These are phyloP conservation scores for Andrena haemorrhoa DNA, from an alignment of 2,888 invertebrate genomes.

Conservation along the genomic window DNA sequence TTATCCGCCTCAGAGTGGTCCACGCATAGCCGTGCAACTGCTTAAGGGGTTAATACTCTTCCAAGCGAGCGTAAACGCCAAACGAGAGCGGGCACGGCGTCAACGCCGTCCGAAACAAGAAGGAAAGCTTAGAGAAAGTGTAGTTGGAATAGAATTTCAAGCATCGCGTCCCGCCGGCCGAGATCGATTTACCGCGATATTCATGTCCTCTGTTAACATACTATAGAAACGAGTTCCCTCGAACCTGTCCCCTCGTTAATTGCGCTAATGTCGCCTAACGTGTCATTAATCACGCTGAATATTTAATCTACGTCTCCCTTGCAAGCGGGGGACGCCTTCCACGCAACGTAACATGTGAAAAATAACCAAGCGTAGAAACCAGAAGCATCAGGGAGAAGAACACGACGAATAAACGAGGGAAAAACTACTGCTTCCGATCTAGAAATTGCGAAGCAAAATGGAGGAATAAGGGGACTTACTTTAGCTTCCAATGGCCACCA, in stretches of 20 bases:
- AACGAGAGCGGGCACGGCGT: not conserved
- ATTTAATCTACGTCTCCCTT: not conserved
- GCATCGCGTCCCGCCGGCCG: not conserved
- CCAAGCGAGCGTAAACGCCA: not conserved
- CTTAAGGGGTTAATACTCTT: not conserved
- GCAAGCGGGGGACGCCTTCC: not conserved
- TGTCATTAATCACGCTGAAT: slow-evolving; percentile 8
- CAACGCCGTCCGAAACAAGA: slow-evolving; percentile 12
- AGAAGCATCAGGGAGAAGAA: too few relatives aligned
- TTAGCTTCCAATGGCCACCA: not conserved
- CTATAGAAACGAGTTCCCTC: slow-evolving; percentile 7
- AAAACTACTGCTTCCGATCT: too few relatives aligned
- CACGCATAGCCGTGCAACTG: not conserved
- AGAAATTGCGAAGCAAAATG: not conserved
- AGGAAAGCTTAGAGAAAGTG: slow-evolving; percentile 41
- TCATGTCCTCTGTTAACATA: not conserved
- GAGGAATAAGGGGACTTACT: not conserved
- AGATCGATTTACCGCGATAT: slow-evolving; percentile 29
- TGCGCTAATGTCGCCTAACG: slow-evolving; percentile 22
- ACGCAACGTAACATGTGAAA: not conserved
- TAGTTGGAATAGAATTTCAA: slow-evolving; percentile 27
- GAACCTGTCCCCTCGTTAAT: slow-evolving; percentile 20
- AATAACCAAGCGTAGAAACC: not conserved
- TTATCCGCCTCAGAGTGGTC: not conserved
- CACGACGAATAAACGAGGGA: too few relatives aligned